Evolutionary conservation across 2,113 vertebrate genomes (phyloP), one percentile per base, ranked within the genome.

Genomic region (Charina bottae): DNA sequence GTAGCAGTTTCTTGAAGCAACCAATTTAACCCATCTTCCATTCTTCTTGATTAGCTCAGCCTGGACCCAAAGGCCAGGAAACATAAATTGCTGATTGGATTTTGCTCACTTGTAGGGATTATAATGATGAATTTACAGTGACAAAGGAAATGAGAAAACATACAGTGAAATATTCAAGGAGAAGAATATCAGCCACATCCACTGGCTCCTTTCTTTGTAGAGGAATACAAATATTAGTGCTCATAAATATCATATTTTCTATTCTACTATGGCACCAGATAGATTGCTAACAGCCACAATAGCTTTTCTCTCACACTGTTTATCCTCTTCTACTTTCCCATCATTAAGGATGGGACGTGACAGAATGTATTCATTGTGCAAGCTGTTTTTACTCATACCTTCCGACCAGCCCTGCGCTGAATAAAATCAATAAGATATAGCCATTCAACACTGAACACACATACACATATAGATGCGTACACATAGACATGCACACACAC

Each of bases 401-500:
- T 72, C 49, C 8, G 88, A 42, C 17, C 72, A 8, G 2, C 0
- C 37, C 85, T 72, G 78, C 88, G 72, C 28, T 4, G 84, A n/a
- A 92, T 91, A 56, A 88, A 19, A 11, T 85, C 68, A n/a, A 83
- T 93, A 83, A 84, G 92, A 93, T 42, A 46, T 1, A 92, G 23
- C 78, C 87, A 87, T 92, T 93, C 9, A 60, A 72, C 24, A 17
- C 3, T 90, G 9, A 9, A 93, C 93, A 6, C n/a, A 24, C 10
- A 59, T 21, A 11, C 4, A 59, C 0, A 78, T 21, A 78, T 78
- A 78, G n/a, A 37, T 78, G 7, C 33, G 37, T 0, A 78, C 2
- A 2, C 13, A 19, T 7, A 6, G 2, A 19, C 68, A 19, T 3
- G 0, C 68, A 33, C 17, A 17, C 19, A 37, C 6, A 19, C 68